Base-by-base conservation (phyloP, 2,888 invertebrate genomes). In the Asteroscopus sphinx region DNA sequence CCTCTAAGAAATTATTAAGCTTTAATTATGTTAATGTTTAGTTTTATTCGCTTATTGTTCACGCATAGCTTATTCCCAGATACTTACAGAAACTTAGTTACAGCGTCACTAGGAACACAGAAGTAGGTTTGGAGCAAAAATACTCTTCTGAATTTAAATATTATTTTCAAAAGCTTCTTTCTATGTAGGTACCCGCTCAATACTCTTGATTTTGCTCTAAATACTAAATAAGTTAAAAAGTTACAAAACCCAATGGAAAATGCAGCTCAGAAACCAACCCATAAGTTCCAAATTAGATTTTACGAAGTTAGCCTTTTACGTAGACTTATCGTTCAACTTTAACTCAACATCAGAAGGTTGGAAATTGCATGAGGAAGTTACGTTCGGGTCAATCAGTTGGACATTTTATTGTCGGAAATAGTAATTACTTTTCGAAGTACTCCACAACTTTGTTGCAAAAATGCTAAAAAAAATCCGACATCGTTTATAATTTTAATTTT, bases 281-380 rank as follows among this genome's bases (percentile, higher is more conserved):
- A 56, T 64, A 63, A 77, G 65, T 72, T 72, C 11, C 33, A 74
- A 76, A 76, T 77, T 64, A 66, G 48, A 74, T 76, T 66, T 58
- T 26, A 26, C 40, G 16, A 67, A 69, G 67, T 71, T 59, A 62
- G 33, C 17, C 59, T 62, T 68, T 54, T 17, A 52, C 32, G 49
- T 35, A 39, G 35, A 71, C 37, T 53, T 63, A 44, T 57, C 64
- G 62, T 69, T 25, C 39, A 7, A 70, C 64, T 53, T 16, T 52
- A 58, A 57, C n/a, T 9, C 46, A 36, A 59, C 36, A 51, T 33
- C 16, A 40, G 40, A 57, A 63, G 74, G 66, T 55, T 59, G 39
- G 21, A 39, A 61, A 63, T 71, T 15, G 62, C 15, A 53, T 9
- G 49, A 55, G 15, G 39, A 61, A 62, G 32, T 49, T 45, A 26